A percentile compares a stretch with the other conserved stretches of the same genome.
phyloP scores from a whole-genome alignment of 2,113 vertebrate genomes.

The Hucho hucho region DNA sequence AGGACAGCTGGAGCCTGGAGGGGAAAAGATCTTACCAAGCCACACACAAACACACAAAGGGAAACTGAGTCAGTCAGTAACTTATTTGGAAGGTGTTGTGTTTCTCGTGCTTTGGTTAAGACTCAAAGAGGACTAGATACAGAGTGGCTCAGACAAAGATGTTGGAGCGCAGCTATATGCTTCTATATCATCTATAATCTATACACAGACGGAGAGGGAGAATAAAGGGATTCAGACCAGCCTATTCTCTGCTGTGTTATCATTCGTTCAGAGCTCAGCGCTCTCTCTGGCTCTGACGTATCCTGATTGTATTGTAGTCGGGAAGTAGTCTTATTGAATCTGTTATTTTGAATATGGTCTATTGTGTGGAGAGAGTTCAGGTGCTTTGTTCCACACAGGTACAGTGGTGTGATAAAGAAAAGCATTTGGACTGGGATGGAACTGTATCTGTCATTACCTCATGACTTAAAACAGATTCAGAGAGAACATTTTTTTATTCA shows the following conservation, averaged over 20 bases:
- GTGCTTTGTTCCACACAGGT: slow-evolving; percentile 58
- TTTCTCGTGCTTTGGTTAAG: slow-evolving; percentile 57
- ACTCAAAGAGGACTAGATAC: slow-evolving; percentile 50
- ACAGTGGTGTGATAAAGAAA: slow-evolving; percentile 58
- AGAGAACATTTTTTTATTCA: slow-evolving; percentile 8
- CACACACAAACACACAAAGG: slow-evolving; percentile 37
- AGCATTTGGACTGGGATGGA: slow-evolving; percentile 53
- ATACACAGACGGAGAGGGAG: slow-evolving; percentile 35
- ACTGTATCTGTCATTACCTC: slow-evolving; percentile 52
- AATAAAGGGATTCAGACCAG: slow-evolving; percentile 63
- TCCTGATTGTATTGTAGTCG: slow-evolving; percentile 36
- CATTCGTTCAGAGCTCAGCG: slow-evolving; percentile 58
- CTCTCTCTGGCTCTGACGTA: slow-evolving; percentile 31
- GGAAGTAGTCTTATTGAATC: slow-evolving; percentile 57
- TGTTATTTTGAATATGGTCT: slow-evolving; percentile 43
- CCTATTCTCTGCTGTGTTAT: slow-evolving; percentile 64
- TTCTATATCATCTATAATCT: slow-evolving; percentile 64
- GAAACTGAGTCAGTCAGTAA: slow-evolving; percentile 22
- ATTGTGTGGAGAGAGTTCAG: slow-evolving; percentile 58
- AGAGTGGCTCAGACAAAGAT: slow-evolving; percentile 59
- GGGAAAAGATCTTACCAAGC: neutral
- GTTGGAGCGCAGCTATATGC: slow-evolving; percentile 61
- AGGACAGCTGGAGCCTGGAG: neutral
- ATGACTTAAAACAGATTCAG: slow-evolving; percentile 50
- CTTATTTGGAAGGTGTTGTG: slow-evolving; percentile 49